These are phyloP conservation scores for Gnathonemus longibarbis DNA, from an alignment of 2,113 vertebrate genomes.

Conservation along the genomic window DNA sequence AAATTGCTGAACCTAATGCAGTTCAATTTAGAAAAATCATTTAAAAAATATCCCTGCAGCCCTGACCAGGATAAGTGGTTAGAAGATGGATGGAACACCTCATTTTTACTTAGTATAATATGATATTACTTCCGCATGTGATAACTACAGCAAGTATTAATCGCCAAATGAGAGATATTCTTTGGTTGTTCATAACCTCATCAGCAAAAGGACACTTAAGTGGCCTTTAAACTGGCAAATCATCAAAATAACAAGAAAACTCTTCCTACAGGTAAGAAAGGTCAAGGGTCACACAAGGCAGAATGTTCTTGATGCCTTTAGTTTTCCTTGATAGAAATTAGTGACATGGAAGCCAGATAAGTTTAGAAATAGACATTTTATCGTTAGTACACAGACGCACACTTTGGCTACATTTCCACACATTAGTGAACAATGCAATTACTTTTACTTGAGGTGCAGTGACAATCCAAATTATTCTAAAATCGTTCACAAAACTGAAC, in stretches of 20 bases:
- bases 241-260: background rate
- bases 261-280: background rate
- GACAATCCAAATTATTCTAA: conserved; percentile 12
- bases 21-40: background rate
- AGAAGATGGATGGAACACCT: background rate
- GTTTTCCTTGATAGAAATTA: background rate
- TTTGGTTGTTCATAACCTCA: background rate
- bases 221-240: background rate
- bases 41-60: background rate
- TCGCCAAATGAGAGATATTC: background rate
- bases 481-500: conserved; percentile 12
- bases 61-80: background rate
- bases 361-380: background rate
- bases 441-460: background rate
- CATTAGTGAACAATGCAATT: conserved; percentile 4
- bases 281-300: background rate
- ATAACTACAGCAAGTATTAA: background rate
- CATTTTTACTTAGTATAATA: background rate
- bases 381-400: background rate
- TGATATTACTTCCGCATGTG: background rate
- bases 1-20: background rate
- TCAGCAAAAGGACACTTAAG: background rate
- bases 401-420: background rate
- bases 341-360: background rate
- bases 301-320: background rate